Evolutionary conservation across 2,113 vertebrate species (phyloP), one percentile per base, ranked within the genome.

Genomic region (Motacilla alba): DNA sequence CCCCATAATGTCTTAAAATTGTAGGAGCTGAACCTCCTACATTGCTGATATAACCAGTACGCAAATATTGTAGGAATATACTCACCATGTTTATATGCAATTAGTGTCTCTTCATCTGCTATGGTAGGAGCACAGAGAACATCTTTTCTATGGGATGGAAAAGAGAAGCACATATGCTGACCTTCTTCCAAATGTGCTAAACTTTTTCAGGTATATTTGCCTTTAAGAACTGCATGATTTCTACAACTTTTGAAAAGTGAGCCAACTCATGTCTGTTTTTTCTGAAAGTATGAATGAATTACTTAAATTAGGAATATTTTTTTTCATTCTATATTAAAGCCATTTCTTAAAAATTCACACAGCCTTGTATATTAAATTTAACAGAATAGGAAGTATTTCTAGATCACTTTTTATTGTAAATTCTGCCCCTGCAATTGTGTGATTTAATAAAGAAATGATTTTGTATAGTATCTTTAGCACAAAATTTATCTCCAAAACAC

Each of bases 401-500:
- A 76, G 67, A 58, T 76, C 1, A 1, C 9, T 94, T 87, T 89
- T 83, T 89, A 60, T 60, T 84, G 31, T 60, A 75, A 93, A 43
- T 49, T 82, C 53, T 93, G 49, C 62, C 49, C 22, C 31, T 69
- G 41, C 26, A 69, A 30, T 69, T 67, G 52, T 79, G 49, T 87
- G 79, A 76, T 93, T 94, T 94, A 92, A 91, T 93, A 88, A 91
- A 93, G 62, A 82, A 93, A 90, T 82, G 58, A 58, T 84, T 93
- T 93, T 94, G 90, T 73, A 30, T 62, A 93, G 53, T 93, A 83
- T 95, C 92, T 92, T 93, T 96, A 55, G 90, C 90, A 92, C 67
- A 93, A 92, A 83, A 33, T 96, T 94, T 88, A 94, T 92, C 85
- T 95, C 63, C 75, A 66, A 94, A 93, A 93, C 70, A 60, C 70